Conservation (phyloP, 2,113 vertebrate species). For the Brienomyrus longianalis region DNA sequence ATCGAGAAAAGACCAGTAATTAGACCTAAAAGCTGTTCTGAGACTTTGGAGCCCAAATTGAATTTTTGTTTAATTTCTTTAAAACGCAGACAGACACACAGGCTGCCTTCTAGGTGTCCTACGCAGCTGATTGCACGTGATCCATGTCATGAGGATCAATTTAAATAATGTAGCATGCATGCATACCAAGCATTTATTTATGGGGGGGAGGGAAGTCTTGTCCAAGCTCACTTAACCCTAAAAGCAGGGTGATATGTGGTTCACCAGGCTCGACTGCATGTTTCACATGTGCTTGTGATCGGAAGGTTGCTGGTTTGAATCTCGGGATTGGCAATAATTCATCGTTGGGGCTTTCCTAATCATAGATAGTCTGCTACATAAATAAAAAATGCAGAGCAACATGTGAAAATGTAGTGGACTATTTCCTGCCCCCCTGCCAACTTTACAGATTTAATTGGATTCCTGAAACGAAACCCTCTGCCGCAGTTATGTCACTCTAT, state of each 20-base stretch:
- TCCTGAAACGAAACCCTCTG: background rate
- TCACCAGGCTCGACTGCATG: background rate
- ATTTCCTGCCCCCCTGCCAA: background rate
- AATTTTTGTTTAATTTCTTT: background rate
- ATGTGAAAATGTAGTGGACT: background rate
- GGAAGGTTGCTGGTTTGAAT: background rate
- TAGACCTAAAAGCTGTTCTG: background rate
- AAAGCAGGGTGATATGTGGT: background rate
- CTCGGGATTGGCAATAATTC: background rate
- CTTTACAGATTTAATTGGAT: background rate
- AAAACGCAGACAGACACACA: background rate
- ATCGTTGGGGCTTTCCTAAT: background rate
- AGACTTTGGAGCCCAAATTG: background rate
- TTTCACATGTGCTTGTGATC: background rate
- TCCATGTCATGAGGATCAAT: background rate
- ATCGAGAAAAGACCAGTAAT: background rate
- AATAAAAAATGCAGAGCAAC: background rate
- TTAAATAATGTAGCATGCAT: background rate
- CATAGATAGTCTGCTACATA: background rate
- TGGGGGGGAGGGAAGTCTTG: too few relatives aligned
- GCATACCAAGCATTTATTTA: background rate
- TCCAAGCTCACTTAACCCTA: background rate
- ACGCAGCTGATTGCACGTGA: background rate
- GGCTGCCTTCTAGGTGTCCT: background rate
- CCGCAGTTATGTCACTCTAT: background rate